Base-by-base conservation (phyloP, 2,888 invertebrate genomes). In the Rhagonycha lutea region DNA sequence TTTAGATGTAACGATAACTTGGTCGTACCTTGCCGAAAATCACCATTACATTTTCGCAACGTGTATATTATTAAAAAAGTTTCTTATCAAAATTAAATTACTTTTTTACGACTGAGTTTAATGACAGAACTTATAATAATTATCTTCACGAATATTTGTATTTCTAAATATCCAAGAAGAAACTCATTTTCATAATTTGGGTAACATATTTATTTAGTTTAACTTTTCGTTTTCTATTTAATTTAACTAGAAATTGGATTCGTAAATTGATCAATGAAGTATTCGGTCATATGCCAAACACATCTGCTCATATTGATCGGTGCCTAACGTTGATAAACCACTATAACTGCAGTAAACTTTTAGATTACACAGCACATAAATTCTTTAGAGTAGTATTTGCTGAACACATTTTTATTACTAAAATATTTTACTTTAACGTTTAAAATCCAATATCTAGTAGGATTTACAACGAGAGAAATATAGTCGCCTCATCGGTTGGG, bases 51-150 rank as follows among this genome's bases (percentile, higher is more conserved):
- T 68, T 60, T 73, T 63, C 63, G n/a, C 26, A 65, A n/a, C 26
- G 63, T n/a, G 68, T 68, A 68, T 72, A 68, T 72, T 72, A 72
- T 72, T 72, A 72, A 68, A 65, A 61, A 65, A 61, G 61, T 23
- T 67, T 61, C 69, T 72, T 72, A 72, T 72, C 72, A 72, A 72
- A 72, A 72, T 72, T 67, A 72, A 72, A 72, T 72, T 72, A 72
- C 68, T 29, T 60, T 65, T 65, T 65, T 26, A 65, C 63, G 63
- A 26, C 63, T 65, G 12, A 24, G n/a, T 65, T 65, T 65, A 65
- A 65, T 47, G 47, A 47, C n/a, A n/a, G 47, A 47, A 47, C 7
- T 47, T 47, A n/a, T n/a, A 47, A 47, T 47, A 47, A 47, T 47
- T n/a, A 47, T n/a, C 5, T 47, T 47, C n/a, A n/a, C 47, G 47